Evolutionary conservation across 2,797 vertebrate species (phyloP).

Genomic region (Helarctos malayanus): DNA sequence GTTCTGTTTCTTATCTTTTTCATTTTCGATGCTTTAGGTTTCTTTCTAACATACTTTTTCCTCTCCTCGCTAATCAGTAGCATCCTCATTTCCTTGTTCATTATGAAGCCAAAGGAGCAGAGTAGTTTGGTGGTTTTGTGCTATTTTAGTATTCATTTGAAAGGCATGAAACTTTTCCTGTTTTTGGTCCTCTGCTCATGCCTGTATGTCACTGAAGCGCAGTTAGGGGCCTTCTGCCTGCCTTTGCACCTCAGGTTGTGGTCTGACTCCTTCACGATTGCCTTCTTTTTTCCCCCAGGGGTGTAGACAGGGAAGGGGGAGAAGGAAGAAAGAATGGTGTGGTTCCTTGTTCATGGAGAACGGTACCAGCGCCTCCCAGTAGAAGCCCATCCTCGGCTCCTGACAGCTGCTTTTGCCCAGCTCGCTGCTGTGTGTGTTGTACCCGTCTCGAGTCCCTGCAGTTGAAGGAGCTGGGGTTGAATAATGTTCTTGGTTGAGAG

Average conservation of each 20-base stretch:
- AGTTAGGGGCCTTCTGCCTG: neutral
- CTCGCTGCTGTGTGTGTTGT: neutral
- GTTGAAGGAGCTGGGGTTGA: neutral
- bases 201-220: neutral
- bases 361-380: neutral
- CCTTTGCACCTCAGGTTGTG: neutral
- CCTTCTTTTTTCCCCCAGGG: neutral
- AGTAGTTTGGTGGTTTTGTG: neutral
- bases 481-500: neutral
- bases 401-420: neutral
- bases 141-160: neutral
- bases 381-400: neutral
- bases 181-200: neutral
- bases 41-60: neutral
- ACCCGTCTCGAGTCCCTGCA: neutral
- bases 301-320: neutral
- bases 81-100: neutral
- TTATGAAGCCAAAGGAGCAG: neutral
- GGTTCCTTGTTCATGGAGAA: neutral
- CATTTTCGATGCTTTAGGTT: neutral
- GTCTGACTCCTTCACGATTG: neutral
- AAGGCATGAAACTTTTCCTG: neutral
- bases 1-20: neutral
- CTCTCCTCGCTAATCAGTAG: neutral
- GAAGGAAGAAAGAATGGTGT: neutral